phyloP scores from a whole-genome alignment of 2,888 invertebrate species.

The Zhuqinia jingwanae region DNA sequence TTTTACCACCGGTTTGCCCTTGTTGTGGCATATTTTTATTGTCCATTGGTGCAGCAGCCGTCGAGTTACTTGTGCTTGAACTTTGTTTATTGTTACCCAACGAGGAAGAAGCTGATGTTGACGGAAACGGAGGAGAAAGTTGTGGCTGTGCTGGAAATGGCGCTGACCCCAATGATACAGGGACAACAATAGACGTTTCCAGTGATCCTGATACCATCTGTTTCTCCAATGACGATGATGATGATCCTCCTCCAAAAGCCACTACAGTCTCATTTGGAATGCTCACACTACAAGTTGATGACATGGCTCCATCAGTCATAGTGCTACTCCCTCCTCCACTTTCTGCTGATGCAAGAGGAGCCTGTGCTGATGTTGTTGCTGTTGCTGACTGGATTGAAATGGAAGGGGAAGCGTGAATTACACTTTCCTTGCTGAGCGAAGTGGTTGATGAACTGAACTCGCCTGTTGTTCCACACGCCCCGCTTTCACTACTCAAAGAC shows the following conservation, averaged over 20 bases:
- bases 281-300: background rate
- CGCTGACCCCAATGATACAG: slow-evolving; percentile 14
- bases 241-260: background rate
- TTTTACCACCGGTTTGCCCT: slow-evolving; percentile 79
- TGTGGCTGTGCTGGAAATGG: slow-evolving; percentile 16
- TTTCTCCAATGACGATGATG: too few species aligned
- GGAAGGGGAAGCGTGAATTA: slow-evolving; percentile 54
- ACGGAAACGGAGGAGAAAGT: slow-evolving; percentile 18
- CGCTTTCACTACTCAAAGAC: slow-evolving; percentile 41
- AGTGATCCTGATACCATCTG: background rate
- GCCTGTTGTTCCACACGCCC: background rate
- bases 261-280: slow-evolving; percentile 22
- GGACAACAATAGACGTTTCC: background rate
- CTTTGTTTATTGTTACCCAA: slow-evolving; percentile 31
- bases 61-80: slow-evolving; percentile 16
- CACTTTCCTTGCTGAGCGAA: slow-evolving; percentile 62
- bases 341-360: background rate
- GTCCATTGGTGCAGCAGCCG: slow-evolving; percentile 19
- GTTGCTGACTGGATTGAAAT: slow-evolving; percentile 25
- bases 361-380: too few species aligned
- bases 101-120: slow-evolving; percentile 14
- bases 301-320: background rate
- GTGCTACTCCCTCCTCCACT: background rate
- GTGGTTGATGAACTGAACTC: slow-evolving; percentile 50
- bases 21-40: slow-evolving; percentile 44